Evolutionary conservation across 2,113 vertebrate genomes (phyloP).

Genomic region (Atherinomorus stipes): DNA sequence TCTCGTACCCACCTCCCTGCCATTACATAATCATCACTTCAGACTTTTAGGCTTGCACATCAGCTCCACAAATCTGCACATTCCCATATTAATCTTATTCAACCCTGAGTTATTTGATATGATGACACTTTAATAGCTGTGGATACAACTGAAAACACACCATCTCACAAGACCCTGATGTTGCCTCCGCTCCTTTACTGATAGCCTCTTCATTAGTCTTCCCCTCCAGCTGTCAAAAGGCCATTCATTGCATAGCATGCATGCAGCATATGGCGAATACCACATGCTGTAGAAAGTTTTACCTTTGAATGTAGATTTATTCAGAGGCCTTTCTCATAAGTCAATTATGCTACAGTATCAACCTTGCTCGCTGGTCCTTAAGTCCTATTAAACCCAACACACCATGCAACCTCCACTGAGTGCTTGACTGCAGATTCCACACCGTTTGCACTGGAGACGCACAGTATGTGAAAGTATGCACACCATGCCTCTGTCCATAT

Average conservation of each 20-base stretch:
- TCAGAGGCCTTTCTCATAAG: constrained; percentile 18
- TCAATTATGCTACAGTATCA: constrained; percentile 49
- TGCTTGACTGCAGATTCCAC: constrained; percentile 40
- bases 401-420: constrained; percentile 47
- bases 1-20: constrained; percentile 46
- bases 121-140: constrained; percentile 64
- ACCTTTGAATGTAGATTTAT: constrained; percentile 29
- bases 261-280: background rate
- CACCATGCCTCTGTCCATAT: background rate
- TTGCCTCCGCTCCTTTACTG: constrained; percentile 41
- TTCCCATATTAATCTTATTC: constrained; percentile 59
- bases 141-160: constrained; percentile 54
- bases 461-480: constrained; percentile 3
- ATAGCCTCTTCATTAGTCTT: constrained; percentile 32
- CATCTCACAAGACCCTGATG: constrained; percentile 51
- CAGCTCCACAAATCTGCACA: constrained; percentile 54
- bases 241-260: constrained; percentile 13
- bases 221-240: constrained; percentile 47
- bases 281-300: background rate
- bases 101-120: constrained; percentile 61
- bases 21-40: constrained; percentile 59
- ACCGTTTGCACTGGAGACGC: constrained; percentile 36
- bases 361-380: constrained; percentile 42
- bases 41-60: constrained; percentile 45
- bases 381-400: constrained; percentile 54